Base-by-base conservation (phyloP, 2,797 vertebrate genomes). In the Enteromius argenteus region DNA sequence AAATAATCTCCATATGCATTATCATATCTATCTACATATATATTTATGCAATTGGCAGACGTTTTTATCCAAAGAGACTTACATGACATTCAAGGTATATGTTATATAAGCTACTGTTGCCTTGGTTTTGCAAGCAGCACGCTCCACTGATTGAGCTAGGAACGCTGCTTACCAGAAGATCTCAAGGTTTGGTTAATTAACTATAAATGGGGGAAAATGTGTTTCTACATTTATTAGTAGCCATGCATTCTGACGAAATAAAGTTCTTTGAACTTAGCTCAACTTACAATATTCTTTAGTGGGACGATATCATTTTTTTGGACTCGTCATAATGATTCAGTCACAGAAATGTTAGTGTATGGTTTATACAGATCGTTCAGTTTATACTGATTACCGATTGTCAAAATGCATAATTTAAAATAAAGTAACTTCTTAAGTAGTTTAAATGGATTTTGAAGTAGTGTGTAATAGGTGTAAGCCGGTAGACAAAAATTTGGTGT, bases 1-100 rank as follows among this genome's bases (percentile, higher is more conserved):
- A 62, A 81, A 81, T 23, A 72, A 72, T 72, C 2, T 60, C 39
- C 17, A 39, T 81, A 79, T 35, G n/a, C 19, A 79, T 37, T 10
- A 37, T 67, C 60, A 17, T 51, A 49, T 60, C 35, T 10, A 8
- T 60, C 73, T 23, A 39, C 53, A 76, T 76, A 58, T 58, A 75
- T 37, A 56, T 75, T 23, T 56, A 56, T 39, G 51, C 32, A 75
- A 39, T 17, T 51, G 44, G 44, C 44, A 51, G 46, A 21, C 1
- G 0, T 32, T 53, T 74, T 53, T 23, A 58, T 56, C 19, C 32
- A 75, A 75, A 56, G 21, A 3, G 35, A 39, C 9, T 23, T 76
- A 3, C 32, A 39, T 39, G 37, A 21, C 35, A 58, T 17, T 58
- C 2, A 39, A 39, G 13, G 21, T 58, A 74, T 53, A 74, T 35